Evolutionary conservation across 2,113 vertebrate genomes (phyloP).

Genomic region (Epinephelus moara): DNA sequence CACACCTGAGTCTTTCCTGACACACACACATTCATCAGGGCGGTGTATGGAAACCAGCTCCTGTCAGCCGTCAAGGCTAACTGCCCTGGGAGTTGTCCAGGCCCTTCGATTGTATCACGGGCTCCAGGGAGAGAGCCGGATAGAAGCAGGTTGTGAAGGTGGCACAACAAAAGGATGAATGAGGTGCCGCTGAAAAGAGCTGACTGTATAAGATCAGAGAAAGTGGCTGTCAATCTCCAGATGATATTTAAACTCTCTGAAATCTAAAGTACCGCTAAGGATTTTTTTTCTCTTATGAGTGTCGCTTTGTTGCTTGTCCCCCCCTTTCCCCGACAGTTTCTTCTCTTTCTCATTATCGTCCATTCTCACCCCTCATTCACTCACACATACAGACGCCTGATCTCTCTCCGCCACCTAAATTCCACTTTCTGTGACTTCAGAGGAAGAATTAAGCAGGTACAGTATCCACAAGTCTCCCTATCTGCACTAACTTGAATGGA

Average conservation of each 20-base stretch:
- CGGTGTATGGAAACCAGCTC: conserved; percentile 28
- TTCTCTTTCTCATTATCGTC: no score
- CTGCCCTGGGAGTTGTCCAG: conserved; percentile 57
- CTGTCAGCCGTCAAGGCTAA: conserved; percentile 63
- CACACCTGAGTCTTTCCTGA: conserved; percentile 32
- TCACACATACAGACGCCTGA: not conserved
- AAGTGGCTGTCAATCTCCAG: conserved; percentile 53
- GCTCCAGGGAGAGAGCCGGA: conserved; percentile 42
- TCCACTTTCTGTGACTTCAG: not conserved
- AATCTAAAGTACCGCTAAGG: not conserved
- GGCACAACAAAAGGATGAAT: conserved; percentile 60
- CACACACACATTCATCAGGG: conserved; percentile 28
- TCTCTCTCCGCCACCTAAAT: not conserved
- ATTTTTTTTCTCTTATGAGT: not conserved
- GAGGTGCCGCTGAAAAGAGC: conserved; percentile 39
- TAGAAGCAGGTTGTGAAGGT: conserved; percentile 48
- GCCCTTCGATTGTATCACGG: conserved; percentile 43
- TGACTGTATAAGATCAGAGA: conserved; percentile 31
- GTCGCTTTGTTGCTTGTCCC: conserved; percentile 14
- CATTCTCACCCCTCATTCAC: not conserved
- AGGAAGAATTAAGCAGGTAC: conserved; percentile 36
- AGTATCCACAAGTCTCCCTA: not conserved
- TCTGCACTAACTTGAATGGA: conserved; percentile 4
- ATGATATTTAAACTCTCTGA: conserved; percentile 28
- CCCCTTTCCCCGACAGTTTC: not conserved